Base-by-base conservation (phyloP, 2,113 vertebrate species). In the Centropus unirufus region DNA sequence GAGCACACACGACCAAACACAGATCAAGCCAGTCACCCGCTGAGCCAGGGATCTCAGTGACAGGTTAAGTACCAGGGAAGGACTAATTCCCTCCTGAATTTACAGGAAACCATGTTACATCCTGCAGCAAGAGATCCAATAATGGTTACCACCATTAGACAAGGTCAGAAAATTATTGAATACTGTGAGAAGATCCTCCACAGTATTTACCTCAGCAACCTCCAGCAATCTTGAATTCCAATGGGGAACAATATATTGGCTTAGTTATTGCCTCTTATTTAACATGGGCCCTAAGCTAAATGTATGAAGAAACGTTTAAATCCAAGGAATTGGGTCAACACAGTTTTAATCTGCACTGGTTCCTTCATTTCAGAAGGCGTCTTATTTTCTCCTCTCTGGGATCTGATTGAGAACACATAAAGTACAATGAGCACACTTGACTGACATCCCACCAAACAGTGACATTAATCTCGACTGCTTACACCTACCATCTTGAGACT, bases 141-240 rank as follows among this genome's bases (percentile, higher is more conserved):
- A 73, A 73, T 9, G 14, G 52, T 30, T 51, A 20, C 54, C 29
- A 72, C 16, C 58, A 66, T 83, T 83, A 97, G 80, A 54, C 83
- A 76, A 88, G 46, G 42, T 76, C 79, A 77, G 87, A 93, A 96
- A 96, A 97, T 80, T 94, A 97, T 9, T 54, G 68, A 82, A 46
- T 47, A 30, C 67, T 87, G 64, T 79, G 61, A 78, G 80, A 94
- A 90, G 92, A 76, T 62, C 40, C 72, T 52, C n/a, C 49, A 68
- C 58, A 30, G 20, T 58, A 75, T 69, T 62, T 32, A 79, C 73
- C 69, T 95, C 83, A 57, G 51, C 78, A 79, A 91, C 61, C 29
- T 95, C 58, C 69, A 70, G 46, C 59, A 85, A 52, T 26, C 34
- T 44, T 61, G 51, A 94, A 87, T 93, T 91, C 51, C 49, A 89